These are phyloP conservation scores for Cryptophagus acutangulus DNA, from an alignment of 2,888 invertebrate genomes.

Conservation along the genomic window DNA sequence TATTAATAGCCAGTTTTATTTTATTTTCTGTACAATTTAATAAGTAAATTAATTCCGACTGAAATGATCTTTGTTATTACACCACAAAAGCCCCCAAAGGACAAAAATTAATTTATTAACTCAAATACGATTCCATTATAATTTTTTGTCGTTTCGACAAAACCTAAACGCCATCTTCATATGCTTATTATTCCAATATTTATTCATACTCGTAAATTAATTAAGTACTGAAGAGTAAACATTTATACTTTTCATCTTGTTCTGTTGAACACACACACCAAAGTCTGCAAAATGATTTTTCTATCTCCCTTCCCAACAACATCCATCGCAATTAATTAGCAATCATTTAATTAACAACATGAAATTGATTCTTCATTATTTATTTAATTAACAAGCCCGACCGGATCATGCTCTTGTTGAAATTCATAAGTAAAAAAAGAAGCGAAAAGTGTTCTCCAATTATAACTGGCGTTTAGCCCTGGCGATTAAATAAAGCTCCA, in stretches of 20 bases:
- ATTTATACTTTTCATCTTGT: constrained; percentile 17
- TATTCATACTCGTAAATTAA: too few relatives aligned
- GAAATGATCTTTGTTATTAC: too few relatives aligned
- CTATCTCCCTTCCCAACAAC: too few relatives aligned
- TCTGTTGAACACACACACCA: constrained; percentile 7
- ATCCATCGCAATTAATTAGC: constrained; percentile 11
- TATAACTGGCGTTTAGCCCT: background rate
- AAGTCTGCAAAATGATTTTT: constrained; percentile 13
- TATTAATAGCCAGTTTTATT: too few relatives aligned
- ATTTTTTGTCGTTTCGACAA: too few relatives aligned
- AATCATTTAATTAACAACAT: constrained; percentile 19
- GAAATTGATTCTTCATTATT: background rate
- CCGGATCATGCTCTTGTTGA: background rate
- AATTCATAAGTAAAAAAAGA: background rate
- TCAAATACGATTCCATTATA: too few relatives aligned
- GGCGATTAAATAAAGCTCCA: background rate
- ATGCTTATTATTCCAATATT: too few relatives aligned
- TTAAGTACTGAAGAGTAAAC: constrained; percentile 26
- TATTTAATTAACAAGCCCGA: background rate
- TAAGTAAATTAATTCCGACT: too few relatives aligned
- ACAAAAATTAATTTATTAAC: too few relatives aligned
- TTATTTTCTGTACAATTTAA: too few relatives aligned
- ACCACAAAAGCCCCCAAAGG: too few relatives aligned
- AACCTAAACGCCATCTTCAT: too few relatives aligned
- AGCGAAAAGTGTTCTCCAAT: background rate